Percentiles rank a stretch among this genome's conserved stretches.
phyloP scores from a whole-genome alignment of 23 tunicate species.

The Diplosoma virens region DNA sequence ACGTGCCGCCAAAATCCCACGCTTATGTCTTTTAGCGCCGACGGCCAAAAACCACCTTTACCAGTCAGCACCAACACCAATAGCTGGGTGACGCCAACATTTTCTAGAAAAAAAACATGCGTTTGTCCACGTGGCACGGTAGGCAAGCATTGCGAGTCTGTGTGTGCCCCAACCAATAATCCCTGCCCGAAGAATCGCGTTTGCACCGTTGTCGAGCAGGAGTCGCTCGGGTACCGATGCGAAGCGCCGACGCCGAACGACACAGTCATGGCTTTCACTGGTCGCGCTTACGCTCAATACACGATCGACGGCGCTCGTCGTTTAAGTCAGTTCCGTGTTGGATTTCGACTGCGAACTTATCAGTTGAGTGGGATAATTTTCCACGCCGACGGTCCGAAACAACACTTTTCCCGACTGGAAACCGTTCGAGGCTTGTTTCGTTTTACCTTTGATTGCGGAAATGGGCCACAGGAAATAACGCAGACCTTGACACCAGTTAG shows the following conservation, averaged over 20 bases:
- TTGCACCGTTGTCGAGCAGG: slow-evolving; percentile 17
- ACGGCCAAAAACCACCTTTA: neutral
- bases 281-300: slow-evolving; percentile 29
- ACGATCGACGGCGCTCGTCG: neutral
- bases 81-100: slow-evolving; percentile 29
- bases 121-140: slow-evolving; percentile 40
- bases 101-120: slow-evolving; percentile 10
- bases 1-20: slow-evolving; percentile 33
- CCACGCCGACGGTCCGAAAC: slow-evolving; percentile 39
- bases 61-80: slow-evolving; percentile 23
- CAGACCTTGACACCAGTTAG: slow-evolving; percentile 5
- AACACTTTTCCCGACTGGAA: slow-evolving; percentile 25
- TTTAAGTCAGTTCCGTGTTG: slow-evolving; percentile 27
- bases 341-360: slow-evolving; percentile 45
- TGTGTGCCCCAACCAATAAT: slow-evolving; percentile 23
- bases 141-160: slow-evolving; percentile 29
- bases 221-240: slow-evolving; percentile 33
- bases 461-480: slow-evolving; percentile 39
- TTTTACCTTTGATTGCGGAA: slow-evolving; percentile 52
- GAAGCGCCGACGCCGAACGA: neutral
- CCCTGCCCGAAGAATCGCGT: slow-evolving; percentile 29
- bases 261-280: slow-evolving; percentile 36
- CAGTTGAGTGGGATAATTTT: slow-evolving; percentile 50
- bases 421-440: slow-evolving; percentile 30
- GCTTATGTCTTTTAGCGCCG: neutral